These are phyloP conservation scores for Ciconia boyciana DNA, from an alignment of 2,113 vertebrate species.

Conservation along the genomic window DNA sequence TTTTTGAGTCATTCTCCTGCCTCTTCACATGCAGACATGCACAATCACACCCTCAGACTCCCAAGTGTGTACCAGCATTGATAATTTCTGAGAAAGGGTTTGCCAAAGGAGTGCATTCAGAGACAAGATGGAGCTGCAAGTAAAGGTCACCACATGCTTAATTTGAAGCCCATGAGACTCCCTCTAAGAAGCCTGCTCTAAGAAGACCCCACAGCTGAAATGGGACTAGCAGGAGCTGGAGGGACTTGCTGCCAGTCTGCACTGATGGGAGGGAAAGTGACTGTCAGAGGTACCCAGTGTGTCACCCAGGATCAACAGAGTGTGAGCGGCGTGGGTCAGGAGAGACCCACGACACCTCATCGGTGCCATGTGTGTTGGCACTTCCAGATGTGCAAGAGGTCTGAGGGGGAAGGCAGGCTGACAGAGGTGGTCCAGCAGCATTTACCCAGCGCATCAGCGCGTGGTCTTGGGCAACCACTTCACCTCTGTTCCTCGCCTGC, in stretches of 20 bases:
- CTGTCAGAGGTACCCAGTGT: fast-evolving
- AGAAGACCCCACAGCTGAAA: not conserved
- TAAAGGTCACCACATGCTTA: not conserved
- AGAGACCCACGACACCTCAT: not conserved
- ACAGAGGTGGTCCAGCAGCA: not conserved
- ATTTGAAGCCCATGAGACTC: not conserved
- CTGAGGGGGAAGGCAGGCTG: not conserved
- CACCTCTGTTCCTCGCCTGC: not conserved
- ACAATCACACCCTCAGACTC: too few relatives aligned
- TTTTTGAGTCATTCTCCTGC: not conserved
- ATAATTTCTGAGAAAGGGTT: not conserved
- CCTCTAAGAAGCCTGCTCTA: not conserved
- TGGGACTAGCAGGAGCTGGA: not conserved
- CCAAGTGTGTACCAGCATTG: fast-evolving
- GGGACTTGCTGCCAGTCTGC: not conserved
- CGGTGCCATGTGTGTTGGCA: fast-evolving
- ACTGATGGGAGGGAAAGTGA: not conserved
- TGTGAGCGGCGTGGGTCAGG: fast-evolving
- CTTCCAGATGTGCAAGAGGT: not conserved
- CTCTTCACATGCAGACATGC: not conserved
- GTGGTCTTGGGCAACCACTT: not conserved
- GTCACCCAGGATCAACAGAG: not conserved
- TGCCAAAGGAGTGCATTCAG: not conserved
- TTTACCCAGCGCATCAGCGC: fast-evolving
- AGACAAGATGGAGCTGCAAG: not conserved